Conservation (phyloP, 1,140 invertebrate species). For the Lucilia sericata region DNA sequence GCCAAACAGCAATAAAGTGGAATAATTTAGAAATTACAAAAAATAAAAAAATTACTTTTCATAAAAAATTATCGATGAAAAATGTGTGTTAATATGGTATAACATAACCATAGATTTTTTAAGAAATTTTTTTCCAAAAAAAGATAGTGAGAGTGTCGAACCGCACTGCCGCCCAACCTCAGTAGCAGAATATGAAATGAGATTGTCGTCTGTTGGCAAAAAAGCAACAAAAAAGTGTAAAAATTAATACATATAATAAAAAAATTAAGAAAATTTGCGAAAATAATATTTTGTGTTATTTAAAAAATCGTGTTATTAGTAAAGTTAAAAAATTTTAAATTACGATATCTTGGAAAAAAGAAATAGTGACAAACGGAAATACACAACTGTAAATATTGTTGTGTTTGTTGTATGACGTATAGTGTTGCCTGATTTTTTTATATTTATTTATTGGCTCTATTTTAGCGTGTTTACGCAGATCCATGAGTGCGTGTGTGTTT, state of each 20-base stretch:
- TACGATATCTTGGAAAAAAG: background rate
- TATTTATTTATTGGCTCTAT: background rate
- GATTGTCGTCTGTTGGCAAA: background rate
- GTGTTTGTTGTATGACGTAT: background rate
- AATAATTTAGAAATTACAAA: background rate
- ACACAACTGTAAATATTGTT: background rate
- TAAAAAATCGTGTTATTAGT: background rate
- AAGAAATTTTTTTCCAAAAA: background rate
- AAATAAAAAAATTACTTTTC: background rate
- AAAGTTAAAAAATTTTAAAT: background rate
- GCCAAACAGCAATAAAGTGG: background rate
- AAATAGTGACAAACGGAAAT: background rate
- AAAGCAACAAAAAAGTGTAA: background rate
- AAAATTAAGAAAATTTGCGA: background rate
- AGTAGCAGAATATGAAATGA: background rate
- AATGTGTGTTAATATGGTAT: conserved; percentile 7
- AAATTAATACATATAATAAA: conserved; percentile 8
- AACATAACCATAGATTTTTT: conserved; percentile 9
- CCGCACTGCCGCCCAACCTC: background rate
- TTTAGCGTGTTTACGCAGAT: background rate
- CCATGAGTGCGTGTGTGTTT: background rate
- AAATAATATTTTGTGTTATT: background rate
- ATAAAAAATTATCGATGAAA: background rate
- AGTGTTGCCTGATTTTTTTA: background rate
- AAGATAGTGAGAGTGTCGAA: conserved; percentile 11